phyloP scores from a whole-genome alignment of 2,888 invertebrate genomes.

The Nemotelus pantherinus region DNA sequence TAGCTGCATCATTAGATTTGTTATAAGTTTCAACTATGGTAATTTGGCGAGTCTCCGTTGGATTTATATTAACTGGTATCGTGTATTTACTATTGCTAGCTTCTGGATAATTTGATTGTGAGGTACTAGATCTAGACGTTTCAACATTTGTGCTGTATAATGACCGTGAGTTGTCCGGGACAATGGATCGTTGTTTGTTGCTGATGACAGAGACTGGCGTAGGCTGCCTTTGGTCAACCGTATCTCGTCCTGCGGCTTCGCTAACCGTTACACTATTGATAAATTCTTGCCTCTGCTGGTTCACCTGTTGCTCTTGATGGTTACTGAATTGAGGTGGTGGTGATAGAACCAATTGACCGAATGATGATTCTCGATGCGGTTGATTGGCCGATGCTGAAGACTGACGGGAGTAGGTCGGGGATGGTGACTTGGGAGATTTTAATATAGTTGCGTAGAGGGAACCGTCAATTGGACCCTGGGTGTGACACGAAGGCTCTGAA shows the following conservation, averaged over 20 bases:
- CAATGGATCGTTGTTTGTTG: neutral
- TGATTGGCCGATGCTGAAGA: neutral
- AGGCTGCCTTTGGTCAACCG: constrained; percentile 22
- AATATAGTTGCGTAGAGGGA: constrained; percentile 83
- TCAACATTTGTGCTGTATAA: constrained; percentile 46
- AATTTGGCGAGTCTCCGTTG: constrained; percentile 45
- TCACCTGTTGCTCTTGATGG: constrained; percentile 49
- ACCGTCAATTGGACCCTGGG: constrained; percentile 88
- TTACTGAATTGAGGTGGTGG: constrained; percentile 53
- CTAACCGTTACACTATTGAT: constrained; percentile 20
- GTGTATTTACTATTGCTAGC: constrained; percentile 49
- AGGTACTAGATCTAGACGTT: constrained; percentile 51
- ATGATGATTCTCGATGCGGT: constrained; percentile 23
- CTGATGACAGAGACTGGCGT: neutral
- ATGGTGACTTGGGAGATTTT: constrained; percentile 55
- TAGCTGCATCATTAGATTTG: constrained; percentile 48
- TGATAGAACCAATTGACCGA: constrained; percentile 50
- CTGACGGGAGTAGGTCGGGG: constrained; percentile 34
- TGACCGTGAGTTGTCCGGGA: constrained; percentile 15
- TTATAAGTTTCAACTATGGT: constrained; percentile 51
- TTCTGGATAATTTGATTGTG: constrained; percentile 52
- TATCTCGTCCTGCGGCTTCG: constrained; percentile 31
- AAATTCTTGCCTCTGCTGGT: constrained; percentile 41
- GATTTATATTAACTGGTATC: constrained; percentile 23
- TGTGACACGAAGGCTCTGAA: constrained; percentile 67